Evolutionary conservation across 35 echinoderm and acorn worm species (phyloP).

Genomic region (Apostichopus japonicus): DNA sequence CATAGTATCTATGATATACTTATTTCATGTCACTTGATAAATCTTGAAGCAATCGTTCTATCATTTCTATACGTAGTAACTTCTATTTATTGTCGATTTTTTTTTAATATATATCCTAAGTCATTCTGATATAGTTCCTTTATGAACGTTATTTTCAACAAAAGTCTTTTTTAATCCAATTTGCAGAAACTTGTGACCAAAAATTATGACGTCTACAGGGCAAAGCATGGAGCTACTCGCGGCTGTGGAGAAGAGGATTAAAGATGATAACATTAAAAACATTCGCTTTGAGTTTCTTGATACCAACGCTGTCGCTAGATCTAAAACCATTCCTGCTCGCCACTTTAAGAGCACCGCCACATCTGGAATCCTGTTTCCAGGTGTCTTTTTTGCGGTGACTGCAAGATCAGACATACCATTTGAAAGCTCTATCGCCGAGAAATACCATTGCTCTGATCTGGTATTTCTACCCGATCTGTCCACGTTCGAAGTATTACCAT

Average conservation of each 20-base stretch:
- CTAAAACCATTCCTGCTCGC: constrained; percentile 11
- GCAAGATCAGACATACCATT: not conserved
- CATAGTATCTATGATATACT: too few species aligned
- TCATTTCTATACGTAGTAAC: too few species aligned
- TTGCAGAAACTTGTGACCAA: too few species aligned
- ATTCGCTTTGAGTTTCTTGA: constrained; percentile 33
- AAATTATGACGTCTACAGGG: too few species aligned
- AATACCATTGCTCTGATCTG: constrained; percentile 26
- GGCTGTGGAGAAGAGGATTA: not conserved
- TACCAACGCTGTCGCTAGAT: not conserved
- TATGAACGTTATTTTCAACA: too few species aligned
- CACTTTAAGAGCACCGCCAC: not conserved
- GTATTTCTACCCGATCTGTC: constrained; percentile 17
- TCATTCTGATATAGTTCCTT: too few species aligned
- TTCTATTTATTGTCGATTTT: too few species aligned
- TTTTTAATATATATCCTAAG: too few species aligned
- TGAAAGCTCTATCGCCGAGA: not conserved
- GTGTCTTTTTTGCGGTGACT: not conserved
- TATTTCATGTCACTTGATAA: too few species aligned
- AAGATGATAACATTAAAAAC: not conserved
- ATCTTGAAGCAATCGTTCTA: too few species aligned
- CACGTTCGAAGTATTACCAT: constrained; percentile 25
- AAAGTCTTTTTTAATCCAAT: too few species aligned
- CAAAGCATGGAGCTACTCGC: not conserved
- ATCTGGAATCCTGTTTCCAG: not conserved